A percentile compares a stretch with the other conserved stretches of the same genome.
Conservation (phyloP, 2,888 invertebrate genomes). For the Iphiclides podalirius region DNA sequence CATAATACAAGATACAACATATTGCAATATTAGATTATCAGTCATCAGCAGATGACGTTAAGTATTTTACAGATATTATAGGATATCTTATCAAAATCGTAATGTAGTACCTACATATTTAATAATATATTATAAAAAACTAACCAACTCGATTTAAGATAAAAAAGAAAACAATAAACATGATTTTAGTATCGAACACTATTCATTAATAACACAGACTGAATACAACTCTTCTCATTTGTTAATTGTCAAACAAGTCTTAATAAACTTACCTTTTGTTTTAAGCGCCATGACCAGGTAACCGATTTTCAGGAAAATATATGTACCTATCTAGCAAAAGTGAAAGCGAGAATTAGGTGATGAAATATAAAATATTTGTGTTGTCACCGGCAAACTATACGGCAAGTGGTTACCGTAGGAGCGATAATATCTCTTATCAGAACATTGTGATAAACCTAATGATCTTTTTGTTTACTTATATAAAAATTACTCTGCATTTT, state of each 20-base stretch:
- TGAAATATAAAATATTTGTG: no score
- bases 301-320: background rate
- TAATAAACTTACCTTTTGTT: conserved; percentile 27
- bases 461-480: background rate
- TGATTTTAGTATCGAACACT: no score
- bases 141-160: background rate
- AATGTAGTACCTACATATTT: background rate
- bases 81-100: no score
- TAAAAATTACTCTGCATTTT: background rate
- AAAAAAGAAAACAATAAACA: conserved; percentile 9
- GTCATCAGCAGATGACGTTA: no score
- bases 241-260: no score
- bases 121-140: background rate
- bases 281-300: conserved; percentile 29
- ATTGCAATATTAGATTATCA: no score
- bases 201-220: no score
- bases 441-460: conserved; percentile 1
- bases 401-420: no score
- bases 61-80: no score
- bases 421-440: conserved; percentile 3
- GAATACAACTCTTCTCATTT: no score
- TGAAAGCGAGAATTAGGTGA: background rate
- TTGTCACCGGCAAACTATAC: background rate
- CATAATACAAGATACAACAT: no score
- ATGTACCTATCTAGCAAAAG: background rate